phyloP scores from a whole-genome alignment of 2,797 vertebrate species.

The Oophaga sylvatica region DNA sequence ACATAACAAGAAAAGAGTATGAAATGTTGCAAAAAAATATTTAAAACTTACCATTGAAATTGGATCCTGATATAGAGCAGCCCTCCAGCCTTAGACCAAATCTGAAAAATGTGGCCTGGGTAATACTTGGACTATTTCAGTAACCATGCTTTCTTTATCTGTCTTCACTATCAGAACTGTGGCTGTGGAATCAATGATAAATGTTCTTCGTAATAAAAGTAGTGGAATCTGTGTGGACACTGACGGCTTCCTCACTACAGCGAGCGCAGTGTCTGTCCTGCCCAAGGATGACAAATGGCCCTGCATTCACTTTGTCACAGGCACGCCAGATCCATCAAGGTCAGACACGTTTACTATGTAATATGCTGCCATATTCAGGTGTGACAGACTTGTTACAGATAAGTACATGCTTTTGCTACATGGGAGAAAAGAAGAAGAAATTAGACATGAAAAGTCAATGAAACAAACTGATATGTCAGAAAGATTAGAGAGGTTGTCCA shows the following conservation, averaged over 20 bases:
- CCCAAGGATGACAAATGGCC: slow-evolving; percentile 69
- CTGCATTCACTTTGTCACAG: slow-evolving; percentile 80
- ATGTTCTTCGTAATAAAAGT: slow-evolving; percentile 76
- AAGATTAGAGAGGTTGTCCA: too few species aligned
- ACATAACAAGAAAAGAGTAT: too few species aligned
- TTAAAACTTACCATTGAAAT: too few species aligned
- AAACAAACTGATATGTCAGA: background rate
- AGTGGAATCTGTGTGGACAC: slow-evolving; percentile 76
- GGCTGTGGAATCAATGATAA: slow-evolving; percentile 77
- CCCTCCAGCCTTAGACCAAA: background rate
- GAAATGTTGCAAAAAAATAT: too few species aligned
- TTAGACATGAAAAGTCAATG: background rate
- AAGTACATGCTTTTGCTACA: too few species aligned
- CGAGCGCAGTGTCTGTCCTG: slow-evolving; percentile 66
- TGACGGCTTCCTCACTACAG: slow-evolving; percentile 65
- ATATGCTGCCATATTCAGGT: slow-evolving; percentile 67
- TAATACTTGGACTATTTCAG: background rate
- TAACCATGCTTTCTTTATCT: background rate
- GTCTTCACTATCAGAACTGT: slow-evolving; percentile 68
- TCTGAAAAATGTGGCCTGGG: background rate
- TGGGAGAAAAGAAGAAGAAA: background rate
- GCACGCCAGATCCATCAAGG: slow-evolving; percentile 81
- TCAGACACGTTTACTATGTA: slow-evolving; percentile 68
- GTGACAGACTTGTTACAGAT: background rate
- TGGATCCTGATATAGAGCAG: background rate